Evolutionary conservation across 2,797 vertebrate species (phyloP).

Genomic region (Rhodeus uyekii): DNA sequence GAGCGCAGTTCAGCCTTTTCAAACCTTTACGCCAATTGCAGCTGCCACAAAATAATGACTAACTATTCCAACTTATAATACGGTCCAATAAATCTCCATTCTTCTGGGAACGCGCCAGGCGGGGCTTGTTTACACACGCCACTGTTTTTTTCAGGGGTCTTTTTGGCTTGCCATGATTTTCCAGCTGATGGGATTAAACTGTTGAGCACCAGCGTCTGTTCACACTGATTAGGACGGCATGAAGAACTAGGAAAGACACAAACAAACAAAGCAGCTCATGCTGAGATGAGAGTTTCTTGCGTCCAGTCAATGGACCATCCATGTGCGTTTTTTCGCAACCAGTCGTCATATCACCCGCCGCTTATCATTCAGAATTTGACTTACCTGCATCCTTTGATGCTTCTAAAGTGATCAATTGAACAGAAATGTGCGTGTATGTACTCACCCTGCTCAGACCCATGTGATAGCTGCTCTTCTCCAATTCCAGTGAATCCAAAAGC

Average conservation of each 20-base stretch:
- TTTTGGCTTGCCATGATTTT: conserved; percentile 63
- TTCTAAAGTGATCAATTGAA: conserved; percentile 57
- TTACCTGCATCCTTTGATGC: conserved; percentile 20
- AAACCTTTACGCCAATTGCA: conserved; percentile 52
- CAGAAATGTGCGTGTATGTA: conserved; percentile 46
- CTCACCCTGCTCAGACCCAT: conserved; percentile 96
- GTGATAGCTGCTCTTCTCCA: conserved; percentile 95
- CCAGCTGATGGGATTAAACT: conserved; percentile 69
- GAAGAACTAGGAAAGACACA: conserved; percentile 60
- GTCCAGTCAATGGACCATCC: neutral
- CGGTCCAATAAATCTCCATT: conserved; percentile 32
- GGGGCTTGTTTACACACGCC: conserved; percentile 50
- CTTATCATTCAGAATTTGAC: neutral
- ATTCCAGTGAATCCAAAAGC: conserved; percentile 92
- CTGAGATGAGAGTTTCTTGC: neutral
- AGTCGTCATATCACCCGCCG: neutral
- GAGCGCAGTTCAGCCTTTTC: conserved; percentile 60
- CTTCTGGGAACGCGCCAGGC: conserved; percentile 54
- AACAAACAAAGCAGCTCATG: conserved; percentile 61
- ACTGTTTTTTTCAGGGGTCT: conserved; percentile 57
- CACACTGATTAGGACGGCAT: conserved; percentile 61
- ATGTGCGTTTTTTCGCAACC: no score
- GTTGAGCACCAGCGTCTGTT: conserved; percentile 62
- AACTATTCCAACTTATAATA: conserved; percentile 51
- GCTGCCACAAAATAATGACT: conserved; percentile 57